Conservation (phyloP, 2,797 vertebrate species). For the Myripristis jacobus region DNA sequence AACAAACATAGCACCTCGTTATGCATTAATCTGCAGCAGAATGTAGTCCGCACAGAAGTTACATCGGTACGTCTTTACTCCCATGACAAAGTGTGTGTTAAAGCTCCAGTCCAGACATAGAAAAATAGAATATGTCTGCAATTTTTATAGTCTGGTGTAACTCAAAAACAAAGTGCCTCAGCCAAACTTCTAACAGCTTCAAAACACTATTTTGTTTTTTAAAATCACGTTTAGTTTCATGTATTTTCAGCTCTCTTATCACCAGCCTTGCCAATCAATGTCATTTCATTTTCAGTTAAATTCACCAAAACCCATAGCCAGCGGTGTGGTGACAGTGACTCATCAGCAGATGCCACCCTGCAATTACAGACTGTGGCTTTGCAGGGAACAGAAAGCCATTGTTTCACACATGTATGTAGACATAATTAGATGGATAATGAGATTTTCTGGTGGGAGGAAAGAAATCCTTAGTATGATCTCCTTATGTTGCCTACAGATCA, state of each 20-base stretch:
- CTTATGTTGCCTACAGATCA: constrained; percentile 58
- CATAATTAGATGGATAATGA: constrained; percentile 62
- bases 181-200: background rate
- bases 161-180: background rate
- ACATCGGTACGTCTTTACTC: background rate
- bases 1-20: constrained; percentile 30
- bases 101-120: too few relatives aligned
- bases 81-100: background rate
- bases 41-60: background rate
- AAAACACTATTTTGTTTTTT: too few relatives aligned
- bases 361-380: background rate
- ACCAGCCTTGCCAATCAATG: background rate
- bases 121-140: too few relatives aligned
- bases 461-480: constrained; percentile 44
- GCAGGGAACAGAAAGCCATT: constrained; percentile 19
- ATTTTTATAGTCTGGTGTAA: too few relatives aligned
- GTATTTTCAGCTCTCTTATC: background rate
- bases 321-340: background rate
- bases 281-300: too few relatives aligned
- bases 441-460: constrained; percentile 57
- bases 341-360: background rate
- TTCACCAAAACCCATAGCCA: background rate
- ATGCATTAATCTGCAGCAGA: constrained; percentile 18
- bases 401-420: constrained; percentile 30
- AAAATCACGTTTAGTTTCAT: background rate